Evolutionary conservation across 2,113 vertebrate genomes (phyloP), one percentile per base, ranked within the genome.

Genomic region (Propithecus coquereli): DNA sequence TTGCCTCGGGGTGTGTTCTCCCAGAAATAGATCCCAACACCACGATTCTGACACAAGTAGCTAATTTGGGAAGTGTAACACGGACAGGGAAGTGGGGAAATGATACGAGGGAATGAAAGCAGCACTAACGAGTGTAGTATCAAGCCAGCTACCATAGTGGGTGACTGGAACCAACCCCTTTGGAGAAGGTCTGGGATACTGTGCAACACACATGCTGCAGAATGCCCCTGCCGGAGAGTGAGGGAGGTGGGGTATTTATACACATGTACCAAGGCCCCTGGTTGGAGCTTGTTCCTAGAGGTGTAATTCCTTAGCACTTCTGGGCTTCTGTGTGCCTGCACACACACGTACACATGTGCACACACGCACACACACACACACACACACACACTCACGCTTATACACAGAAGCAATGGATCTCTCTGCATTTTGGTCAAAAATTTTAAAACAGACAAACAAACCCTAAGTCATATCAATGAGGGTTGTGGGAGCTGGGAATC

Each of bases 381-480:
- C 16, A 32, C 12, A 40, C 61, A 32, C n/a, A 40, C 13, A 50
- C 57, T 37, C n/a, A 23, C 18, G 68, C 5, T 50, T 6, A 45
- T 5, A 70, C 22, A 40, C 20, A 61, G 7, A 5, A 25, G n/a
- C 52, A 66, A 25, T 25, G 43, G 79, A 54, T 14, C 23, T 63
- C 45, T 59, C 57, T 86, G 47, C 5, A 76, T 37, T 87, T 70
- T 37, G 59, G 50, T 18, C 76, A 54, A 45, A 93, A 70, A 43
- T 77, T 81, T 80, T 54, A 86, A 90, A 76, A 22, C 59, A 96
- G 45, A 86, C 37, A 52, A 30, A 43, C 11, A 45, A 43, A 22
- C 23, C 18, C 20, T 86, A 37, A 43, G 7, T 8, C 37, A 20
- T 63, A 20, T 32, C 37, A 8, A 59, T 32, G 11, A 13, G 12